Evolutionary conservation across 1,140 invertebrate species (phyloP), one percentile per base, ranked within the genome.

Genomic region (Teleopsis dalmanni): DNA sequence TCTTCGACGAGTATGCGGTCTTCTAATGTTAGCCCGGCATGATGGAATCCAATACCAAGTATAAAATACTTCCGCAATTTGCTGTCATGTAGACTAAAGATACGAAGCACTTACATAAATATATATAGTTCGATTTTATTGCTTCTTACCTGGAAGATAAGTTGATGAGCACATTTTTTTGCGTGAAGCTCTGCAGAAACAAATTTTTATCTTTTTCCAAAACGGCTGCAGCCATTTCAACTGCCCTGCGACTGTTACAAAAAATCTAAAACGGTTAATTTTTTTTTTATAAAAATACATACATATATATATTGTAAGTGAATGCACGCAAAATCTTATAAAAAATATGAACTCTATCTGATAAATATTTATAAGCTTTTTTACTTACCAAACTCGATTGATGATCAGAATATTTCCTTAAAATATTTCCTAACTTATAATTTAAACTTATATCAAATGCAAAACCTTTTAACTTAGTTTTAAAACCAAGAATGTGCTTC

Each of bases 401-500:
- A 19, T 78, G 76, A 21, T 83, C 72, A 31, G 84, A 79, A 72
- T 88, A 83, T 56, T 79, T 78, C 41, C 80, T 72, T 50, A 91
- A 82, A 23, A 90, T 75, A 2, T 72, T 59, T 54, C 76, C 74
- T 0, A 91, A 65, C 68, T 84, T 86, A 62, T 90, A 89, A 58
- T 78, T 87, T 18, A 90, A 75, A 9, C 74, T 76, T 42, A 88
- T 74, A 60, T 90, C 87, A 72, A 91, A 91, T 53, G 81, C 79
- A 60, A 87, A 91, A 35, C 81, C 76, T 57, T 66, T 77, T 54
- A 54, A 71, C 50, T 56, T 69, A 59, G 33, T 63, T 31, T 47
- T 72, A 79, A 0, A 89, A 2, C 85, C 86, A 51, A 84, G 65
- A 0, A 91, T 84, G 40, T 88, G 71, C 55, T 83, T 83, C 18